Evolutionary conservation across 2,113 vertebrate genomes (phyloP), one percentile per base, ranked within the genome.

Genomic region (Pongo abelii): DNA sequence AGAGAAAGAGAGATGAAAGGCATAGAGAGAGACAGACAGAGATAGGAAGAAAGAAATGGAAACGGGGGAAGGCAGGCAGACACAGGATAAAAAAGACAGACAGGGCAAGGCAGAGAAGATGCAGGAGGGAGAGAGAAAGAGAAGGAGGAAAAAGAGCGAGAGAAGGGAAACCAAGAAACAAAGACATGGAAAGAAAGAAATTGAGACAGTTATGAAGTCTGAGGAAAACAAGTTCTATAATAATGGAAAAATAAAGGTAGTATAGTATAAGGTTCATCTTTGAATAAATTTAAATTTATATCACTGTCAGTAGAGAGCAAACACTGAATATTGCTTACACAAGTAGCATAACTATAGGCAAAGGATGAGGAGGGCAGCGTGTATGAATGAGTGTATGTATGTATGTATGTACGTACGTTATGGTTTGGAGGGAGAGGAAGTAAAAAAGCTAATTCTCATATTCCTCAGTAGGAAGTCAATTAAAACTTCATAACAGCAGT

Each of bases 391-490:
- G 61, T 27, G 1, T 32, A 43, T 69, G 3, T 18, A 17, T 38
- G 18, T 11, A 46, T 48, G 40, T 46, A 46, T 46, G 46, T 46
- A 46, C 9, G 46, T 46, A 46, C 9, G 8, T 2, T 22, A 35
- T 20, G 7, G 43, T 40, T 22, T 77, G 32, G 55, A 80, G 30
- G 35, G 12, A 25, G 50, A 55, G 8, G 40, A 57, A 64, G 57
- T 9, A 30, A 84, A 16, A 52, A 83, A 80, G 86, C 12, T 13
- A 75, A 77, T 67, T 61, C 40, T 94, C 12, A 32, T 13, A 50
- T 35, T 89, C 9, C 79, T 92, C 67, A 74, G 23, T 11, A 64
- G 22, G 61, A 97, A 81, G 61, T 69, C 52, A 91, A 74, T 78
- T 35, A 89, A 91, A 80, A 85, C 16, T 12, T 14, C 59, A 55